Conservation (phyloP, 2,113 vertebrate species). For the Sander vitreus region DNA sequence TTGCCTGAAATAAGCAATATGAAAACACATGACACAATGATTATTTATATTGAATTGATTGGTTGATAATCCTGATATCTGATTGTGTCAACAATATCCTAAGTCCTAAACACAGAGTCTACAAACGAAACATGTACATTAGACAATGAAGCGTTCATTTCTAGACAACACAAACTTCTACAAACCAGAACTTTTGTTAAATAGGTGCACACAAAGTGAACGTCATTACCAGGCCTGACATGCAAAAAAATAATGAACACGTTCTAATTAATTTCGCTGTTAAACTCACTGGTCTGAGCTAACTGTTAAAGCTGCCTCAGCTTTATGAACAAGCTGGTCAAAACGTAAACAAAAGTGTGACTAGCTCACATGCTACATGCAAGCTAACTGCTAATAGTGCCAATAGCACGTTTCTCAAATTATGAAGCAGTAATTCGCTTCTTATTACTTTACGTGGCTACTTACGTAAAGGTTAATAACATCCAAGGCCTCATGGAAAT, state of each 20-base stretch:
- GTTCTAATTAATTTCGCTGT: not conserved
- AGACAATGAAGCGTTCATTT: not conserved
- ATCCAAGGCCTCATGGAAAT: not conserved
- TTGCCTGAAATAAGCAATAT: not conserved
- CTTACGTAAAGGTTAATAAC: not conserved
- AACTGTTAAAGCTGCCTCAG: not conserved
- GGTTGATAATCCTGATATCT: not conserved
- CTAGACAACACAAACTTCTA: not conserved
- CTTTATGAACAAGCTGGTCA: not conserved
- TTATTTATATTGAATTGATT: not conserved
- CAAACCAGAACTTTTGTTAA: not conserved
- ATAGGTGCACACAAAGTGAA: not conserved
- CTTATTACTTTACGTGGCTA: not conserved
- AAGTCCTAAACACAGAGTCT: not conserved
- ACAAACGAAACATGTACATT: not conserved
- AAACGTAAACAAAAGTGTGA: conserved; percentile 18
- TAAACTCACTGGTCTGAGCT: not conserved
- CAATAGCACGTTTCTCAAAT: not conserved
- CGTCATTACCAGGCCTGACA: not conserved
- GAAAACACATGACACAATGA: no score
- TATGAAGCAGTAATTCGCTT: not conserved
- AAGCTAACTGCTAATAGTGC: not conserved
- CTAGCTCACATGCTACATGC: not conserved
- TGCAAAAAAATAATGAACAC: no score
- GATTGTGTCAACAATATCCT: no score